Percentiles rank a stretch among this genome's conserved stretches.
Conservation (phyloP, 2,113 vertebrate species). For the Anseranas semipalmata region DNA sequence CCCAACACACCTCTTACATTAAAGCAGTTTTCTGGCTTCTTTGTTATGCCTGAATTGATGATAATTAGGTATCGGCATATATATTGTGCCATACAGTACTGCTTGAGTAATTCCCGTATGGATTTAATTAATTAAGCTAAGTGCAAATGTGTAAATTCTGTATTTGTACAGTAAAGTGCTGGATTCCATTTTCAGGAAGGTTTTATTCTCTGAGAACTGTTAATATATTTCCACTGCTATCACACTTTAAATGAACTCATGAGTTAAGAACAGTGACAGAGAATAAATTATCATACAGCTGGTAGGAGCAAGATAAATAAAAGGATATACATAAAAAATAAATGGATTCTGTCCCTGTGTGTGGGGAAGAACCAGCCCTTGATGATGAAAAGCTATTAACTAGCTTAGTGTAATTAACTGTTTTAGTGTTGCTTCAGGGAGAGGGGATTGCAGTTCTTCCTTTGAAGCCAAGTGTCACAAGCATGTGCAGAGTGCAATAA, state of each 20-base stretch:
- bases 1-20: neutral
- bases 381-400: constrained; percentile 58
- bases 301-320: constrained; percentile 60
- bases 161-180: constrained; percentile 41
- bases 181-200: constrained; percentile 13
- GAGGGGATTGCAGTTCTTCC: neutral
- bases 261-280: constrained; percentile 65
- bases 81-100: neutral
- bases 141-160: constrained; percentile 35
- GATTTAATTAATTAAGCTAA: constrained; percentile 54
- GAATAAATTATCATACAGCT: constrained; percentile 70
- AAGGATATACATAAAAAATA: constrained; percentile 55
- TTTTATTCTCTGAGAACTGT: constrained; percentile 52
- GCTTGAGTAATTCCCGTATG: neutral
- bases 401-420: constrained; percentile 44
- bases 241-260: constrained; percentile 55
- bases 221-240: constrained; percentile 48
- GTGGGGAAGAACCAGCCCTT: constrained; percentile 24
- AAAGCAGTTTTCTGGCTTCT: neutral
- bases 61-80: neutral
- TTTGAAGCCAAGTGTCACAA: neutral
- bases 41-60: neutral
- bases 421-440: constrained; percentile 47
- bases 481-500: neutral
- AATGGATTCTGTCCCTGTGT: constrained; percentile 25